phyloP scores from a whole-genome alignment of 2,113 vertebrate species.

The Clarias batrachus region DNA sequence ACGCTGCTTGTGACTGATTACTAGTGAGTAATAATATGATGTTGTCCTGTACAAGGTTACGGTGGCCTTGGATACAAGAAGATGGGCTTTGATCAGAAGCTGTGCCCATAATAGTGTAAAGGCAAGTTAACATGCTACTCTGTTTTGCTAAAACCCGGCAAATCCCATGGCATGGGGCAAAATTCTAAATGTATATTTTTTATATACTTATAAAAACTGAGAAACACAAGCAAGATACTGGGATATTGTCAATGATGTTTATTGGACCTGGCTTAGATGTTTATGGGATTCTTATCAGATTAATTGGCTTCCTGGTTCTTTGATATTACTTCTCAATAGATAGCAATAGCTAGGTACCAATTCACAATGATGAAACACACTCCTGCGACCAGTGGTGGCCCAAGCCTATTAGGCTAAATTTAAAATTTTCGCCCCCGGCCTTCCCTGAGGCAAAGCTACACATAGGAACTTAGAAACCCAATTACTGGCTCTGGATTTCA shows the following conservation, averaged over 20 bases:
- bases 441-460: neutral
- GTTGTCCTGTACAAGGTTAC: neutral
- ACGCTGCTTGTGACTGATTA: neutral
- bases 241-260: conserved; percentile 51
- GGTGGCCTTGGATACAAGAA: neutral
- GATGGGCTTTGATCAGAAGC: neutral
- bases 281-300: conserved; percentile 41
- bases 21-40: neutral
- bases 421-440: neutral
- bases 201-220: conserved; percentile 37
- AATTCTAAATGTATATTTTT: conserved; percentile 40
- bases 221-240: conserved; percentile 52
- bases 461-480: neutral
- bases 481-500: neutral
- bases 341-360: conserved; percentile 49
- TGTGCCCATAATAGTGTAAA: neutral
- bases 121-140: neutral
- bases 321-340: conserved; percentile 12
- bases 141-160: neutral
- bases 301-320: conserved; percentile 48
- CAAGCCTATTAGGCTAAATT: neutral
- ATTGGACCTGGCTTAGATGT: conserved; percentile 44
- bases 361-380: conserved; percentile 7
- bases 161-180: conserved; percentile 26
- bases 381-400: conserved; percentile 22